Percentiles rank a stretch among this genome's conserved stretches.
These are phyloP conservation scores for Diorhabda elongata DNA, from an alignment of 1,140 invertebrate species.

Conservation along the genomic window DNA sequence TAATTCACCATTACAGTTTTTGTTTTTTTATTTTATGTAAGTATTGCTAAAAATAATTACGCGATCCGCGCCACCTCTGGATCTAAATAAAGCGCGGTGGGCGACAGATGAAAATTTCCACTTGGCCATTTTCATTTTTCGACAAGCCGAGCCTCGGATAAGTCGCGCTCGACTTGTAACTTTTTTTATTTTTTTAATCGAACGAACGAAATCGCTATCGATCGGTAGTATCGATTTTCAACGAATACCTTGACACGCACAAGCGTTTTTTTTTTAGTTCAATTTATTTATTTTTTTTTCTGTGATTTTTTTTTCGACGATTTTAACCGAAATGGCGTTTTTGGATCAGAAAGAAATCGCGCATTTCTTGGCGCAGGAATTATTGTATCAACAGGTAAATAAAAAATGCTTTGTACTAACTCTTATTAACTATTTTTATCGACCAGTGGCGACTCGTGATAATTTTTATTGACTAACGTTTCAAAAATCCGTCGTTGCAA, in stretches of 20 bases:
- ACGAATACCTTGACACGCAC: constrained; percentile 11
- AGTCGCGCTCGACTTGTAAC: constrained; percentile 26
- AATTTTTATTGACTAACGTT: no score
- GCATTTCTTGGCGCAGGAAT: constrained; percentile 73
- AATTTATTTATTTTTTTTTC: constrained; percentile 15
- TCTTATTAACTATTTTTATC: no score
- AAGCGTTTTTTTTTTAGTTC: constrained; percentile 8
- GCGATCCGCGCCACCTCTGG: constrained; percentile 38
- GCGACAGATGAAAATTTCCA: constrained; percentile 44
- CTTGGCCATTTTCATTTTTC: constrained; percentile 37
- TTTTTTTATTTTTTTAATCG: constrained; percentile 31
- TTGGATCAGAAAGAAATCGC: constrained; percentile 76
- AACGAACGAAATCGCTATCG: constrained; percentile 39
- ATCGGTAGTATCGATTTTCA: constrained; percentile 13
- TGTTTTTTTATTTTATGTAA: no score
- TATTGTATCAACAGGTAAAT: constrained; percentile 62
- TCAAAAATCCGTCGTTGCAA: no score
- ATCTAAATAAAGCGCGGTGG: constrained; percentile 43
- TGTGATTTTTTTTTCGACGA: constrained; percentile 11
- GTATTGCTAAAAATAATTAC: constrained; percentile 31
- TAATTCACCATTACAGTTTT: no score
- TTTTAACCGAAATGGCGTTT: constrained; percentile 38
- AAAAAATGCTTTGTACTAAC: background rate
- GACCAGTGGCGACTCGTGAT: no score
- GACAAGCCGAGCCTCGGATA: constrained; percentile 39